These are phyloP conservation scores for Nipponacmea schrenckii DNA, from an alignment of 2,888 invertebrate species.

Conservation along the genomic window DNA sequence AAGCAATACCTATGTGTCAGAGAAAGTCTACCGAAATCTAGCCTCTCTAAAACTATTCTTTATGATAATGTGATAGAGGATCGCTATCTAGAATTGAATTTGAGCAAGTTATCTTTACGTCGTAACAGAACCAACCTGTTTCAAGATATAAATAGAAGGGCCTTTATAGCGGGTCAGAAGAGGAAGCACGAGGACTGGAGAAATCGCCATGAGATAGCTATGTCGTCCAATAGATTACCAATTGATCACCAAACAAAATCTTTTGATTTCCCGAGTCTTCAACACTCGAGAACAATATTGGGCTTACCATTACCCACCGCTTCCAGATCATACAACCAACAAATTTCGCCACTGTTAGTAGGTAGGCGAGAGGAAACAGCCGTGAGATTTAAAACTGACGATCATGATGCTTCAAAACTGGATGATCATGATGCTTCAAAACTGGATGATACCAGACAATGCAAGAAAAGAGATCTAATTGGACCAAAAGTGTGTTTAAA, in stretches of 20 bases:
- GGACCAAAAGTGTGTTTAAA: slow-evolving; percentile 41
- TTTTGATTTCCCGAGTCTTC: slow-evolving; percentile 39
- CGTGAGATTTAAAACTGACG: slow-evolving; percentile 50
- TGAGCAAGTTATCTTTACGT: slow-evolving; percentile 41
- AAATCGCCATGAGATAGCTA: slow-evolving; percentile 50
- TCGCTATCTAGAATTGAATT: slow-evolving; percentile 50
- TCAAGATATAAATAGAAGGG: slow-evolving; percentile 50
- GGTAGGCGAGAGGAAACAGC: slow-evolving; percentile 53
- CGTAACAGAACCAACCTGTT: slow-evolving; percentile 41
- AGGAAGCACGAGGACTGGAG: slow-evolving; percentile 58
- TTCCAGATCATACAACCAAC: slow-evolving; percentile 21
- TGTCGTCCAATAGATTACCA: slow-evolving; percentile 55
- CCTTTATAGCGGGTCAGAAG: slow-evolving; percentile 50
- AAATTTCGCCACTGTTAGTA: slow-evolving; percentile 51
- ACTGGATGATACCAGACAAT: slow-evolving; percentile 46
- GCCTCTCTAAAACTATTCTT: slow-evolving; percentile 53
- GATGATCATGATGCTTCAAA: no score
- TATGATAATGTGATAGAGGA: slow-evolving; percentile 58
- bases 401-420: no score
- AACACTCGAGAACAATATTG: slow-evolving; percentile 44
- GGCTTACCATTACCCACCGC: slow-evolving; percentile 14
- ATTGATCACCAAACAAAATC: slow-evolving; percentile 33
- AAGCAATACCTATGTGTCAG: slow-evolving; percentile 54
- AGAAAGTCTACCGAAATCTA: slow-evolving; percentile 55
- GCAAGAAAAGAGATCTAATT: slow-evolving; percentile 46